Evolutionary conservation across 2,888 invertebrate species (phyloP), one percentile per base, ranked within the genome.

Genomic region (Aplocera efformata): DNA sequence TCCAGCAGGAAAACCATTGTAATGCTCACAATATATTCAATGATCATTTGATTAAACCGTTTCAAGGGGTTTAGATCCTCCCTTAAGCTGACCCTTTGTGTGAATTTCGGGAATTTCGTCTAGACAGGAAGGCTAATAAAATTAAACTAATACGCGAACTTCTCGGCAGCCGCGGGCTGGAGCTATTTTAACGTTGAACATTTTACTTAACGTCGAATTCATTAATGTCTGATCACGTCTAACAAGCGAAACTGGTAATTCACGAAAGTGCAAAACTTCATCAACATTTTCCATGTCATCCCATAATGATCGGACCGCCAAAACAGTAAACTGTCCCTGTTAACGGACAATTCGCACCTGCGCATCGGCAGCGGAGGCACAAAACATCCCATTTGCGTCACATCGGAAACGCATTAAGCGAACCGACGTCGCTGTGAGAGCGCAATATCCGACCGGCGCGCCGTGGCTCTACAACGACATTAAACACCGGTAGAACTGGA

Each of bases 361-460:
- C 53, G 54, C 55, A 46, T 48, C 45, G 35, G 44, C 39, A 17
- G 5, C 53, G 36, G 56, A 59, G 60, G 64, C 59, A 74, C 72
- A 78, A 68, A 80, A 78, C 79, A 75, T 74, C 64, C 72, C 78
- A 81, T 81, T 83, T 81, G 73, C 77, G 74, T 73, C 83, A 80
- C 81, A 81, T 84, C 78, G 86, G 86, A 85, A 85, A 83, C 78
- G 67, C 78, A 83, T 83, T 81, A 79, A 73, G 69, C 69, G 68
- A 67, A 61, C 69, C 72, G 75, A 73, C 74, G 72, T 72, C 66
- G 75, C 67, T 67, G 63, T 70, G 70, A 74, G 75, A 80, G 77
- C 73, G 75, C 80, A 85, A 85, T 85, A 83, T 86, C 84, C 85
- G 82, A 77, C 71, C 70, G 67, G 62, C 58, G 58, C 31, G 67